Evolutionary conservation across 2,113 vertebrate genomes (phyloP).

Genomic region (Salvator merianae): DNA sequence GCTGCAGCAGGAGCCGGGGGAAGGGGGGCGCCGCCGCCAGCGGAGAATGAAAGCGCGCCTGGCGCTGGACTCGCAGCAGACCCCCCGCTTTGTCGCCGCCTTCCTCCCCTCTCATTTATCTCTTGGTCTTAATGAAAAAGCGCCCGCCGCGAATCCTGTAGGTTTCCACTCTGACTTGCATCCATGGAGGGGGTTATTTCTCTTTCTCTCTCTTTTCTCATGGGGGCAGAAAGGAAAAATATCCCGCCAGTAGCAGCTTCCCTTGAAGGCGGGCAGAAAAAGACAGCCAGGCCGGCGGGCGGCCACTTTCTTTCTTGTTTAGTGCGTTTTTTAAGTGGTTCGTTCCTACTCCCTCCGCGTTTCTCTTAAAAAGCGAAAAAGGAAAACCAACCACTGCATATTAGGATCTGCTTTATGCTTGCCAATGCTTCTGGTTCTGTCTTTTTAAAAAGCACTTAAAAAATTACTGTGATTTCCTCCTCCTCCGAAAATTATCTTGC

Average conservation of each 20-base stretch:
- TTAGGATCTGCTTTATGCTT: constrained; percentile 54
- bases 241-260: constrained; percentile 34
- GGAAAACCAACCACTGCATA: constrained; percentile 22
- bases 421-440: constrained; percentile 36
- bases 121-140: neutral
- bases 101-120: neutral
- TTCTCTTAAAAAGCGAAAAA: constrained; percentile 1
- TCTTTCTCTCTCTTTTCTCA: constrained; percentile 29
- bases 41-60: neutral
- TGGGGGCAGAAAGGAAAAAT: constrained; percentile 22
- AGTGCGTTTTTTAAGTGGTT: constrained; percentile 41
- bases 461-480: constrained; percentile 59
- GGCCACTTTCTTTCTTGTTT: constrained; percentile 44
- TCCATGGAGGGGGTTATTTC: constrained; percentile 53
- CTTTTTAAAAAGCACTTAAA: constrained; percentile 29
- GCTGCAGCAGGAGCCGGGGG: constrained; percentile 21
- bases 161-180: constrained; percentile 40
- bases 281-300: constrained; percentile 50
- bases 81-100: constrained; percentile 20
- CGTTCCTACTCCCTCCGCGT: constrained; percentile 26
- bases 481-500: neutral
- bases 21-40: constrained; percentile 37
- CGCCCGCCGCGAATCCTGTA: constrained; percentile 28
- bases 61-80: neutral
- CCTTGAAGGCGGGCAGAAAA: constrained; percentile 27